These are phyloP conservation scores for Ateles fusciceps DNA, from an alignment of 2,797 vertebrate genomes.

Conservation along the genomic window DNA sequence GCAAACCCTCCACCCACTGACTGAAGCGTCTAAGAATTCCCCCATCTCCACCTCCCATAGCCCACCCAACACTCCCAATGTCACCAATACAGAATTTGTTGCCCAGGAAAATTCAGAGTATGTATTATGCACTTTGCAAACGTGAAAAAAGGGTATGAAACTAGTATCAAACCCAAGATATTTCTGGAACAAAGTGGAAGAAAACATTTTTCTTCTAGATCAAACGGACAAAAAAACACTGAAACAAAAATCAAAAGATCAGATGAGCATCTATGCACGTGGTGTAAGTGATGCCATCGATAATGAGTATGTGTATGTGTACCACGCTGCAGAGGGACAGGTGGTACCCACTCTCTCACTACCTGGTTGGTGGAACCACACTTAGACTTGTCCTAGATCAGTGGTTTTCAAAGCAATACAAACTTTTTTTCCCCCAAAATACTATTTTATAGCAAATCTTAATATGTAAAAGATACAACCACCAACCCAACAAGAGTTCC, in stretches of 20 bases:
- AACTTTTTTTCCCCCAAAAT: neutral
- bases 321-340: accelerated
- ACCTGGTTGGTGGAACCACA: neutral
- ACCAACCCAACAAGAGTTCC: neutral
- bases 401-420: neutral
- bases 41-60: neutral
- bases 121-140: neutral
- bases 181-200: neutral
- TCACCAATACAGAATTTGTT: neutral
- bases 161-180: neutral
- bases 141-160: neutral
- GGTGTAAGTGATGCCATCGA: neutral
- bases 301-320: accelerated
- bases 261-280: neutral
- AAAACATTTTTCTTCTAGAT: neutral
- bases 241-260: neutral
- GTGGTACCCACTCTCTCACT: neutral
- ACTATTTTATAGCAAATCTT: neutral
- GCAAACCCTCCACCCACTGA: neutral
- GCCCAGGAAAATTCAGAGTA: neutral
- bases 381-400: neutral
- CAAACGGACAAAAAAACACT: neutral
- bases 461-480: neutral
- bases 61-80: neutral
- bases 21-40: too few species aligned